Evolutionary conservation across 1,140 invertebrate genomes (phyloP).

Genomic region (Caerostris extrusa): DNA sequence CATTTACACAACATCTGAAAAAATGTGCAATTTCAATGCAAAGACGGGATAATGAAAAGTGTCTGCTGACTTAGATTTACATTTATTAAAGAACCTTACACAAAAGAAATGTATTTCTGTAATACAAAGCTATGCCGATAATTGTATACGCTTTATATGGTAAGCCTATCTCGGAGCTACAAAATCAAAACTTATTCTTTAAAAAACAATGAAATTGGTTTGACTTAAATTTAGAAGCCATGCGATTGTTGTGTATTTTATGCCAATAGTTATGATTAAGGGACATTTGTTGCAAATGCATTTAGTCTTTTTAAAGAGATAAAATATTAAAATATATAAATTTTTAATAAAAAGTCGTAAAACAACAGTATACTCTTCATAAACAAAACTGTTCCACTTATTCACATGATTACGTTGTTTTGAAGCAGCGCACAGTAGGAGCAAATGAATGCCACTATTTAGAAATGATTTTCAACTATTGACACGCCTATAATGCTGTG

Average conservation of each 20-base stretch:
- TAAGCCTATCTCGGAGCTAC: background rate
- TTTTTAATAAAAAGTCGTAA: background rate
- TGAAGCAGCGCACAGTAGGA: background rate
- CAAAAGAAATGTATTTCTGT: background rate
- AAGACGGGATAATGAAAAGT: background rate
- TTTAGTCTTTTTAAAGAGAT: background rate
- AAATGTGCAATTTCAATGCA: background rate
- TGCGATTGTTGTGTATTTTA: background rate
- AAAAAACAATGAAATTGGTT: background rate
- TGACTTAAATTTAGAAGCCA: background rate
- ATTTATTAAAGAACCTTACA: background rate
- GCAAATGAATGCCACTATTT: background rate
- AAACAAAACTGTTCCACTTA: background rate
- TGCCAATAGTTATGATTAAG: background rate
- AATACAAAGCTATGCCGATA: background rate
- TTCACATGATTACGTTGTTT: background rate
- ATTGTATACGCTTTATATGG: background rate
- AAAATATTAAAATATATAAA: background rate
- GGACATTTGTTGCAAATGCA: background rate
- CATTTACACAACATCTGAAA: background rate
- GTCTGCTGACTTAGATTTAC: slow-evolving; percentile 18
- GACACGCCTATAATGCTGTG: slow-evolving; percentile 14
- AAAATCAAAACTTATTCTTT: background rate
- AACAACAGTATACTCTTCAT: background rate
- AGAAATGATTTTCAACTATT: background rate